These are phyloP conservation scores for Lepus timidus DNA, from an alignment of 2,113 vertebrate genomes.

Conservation along the genomic window DNA sequence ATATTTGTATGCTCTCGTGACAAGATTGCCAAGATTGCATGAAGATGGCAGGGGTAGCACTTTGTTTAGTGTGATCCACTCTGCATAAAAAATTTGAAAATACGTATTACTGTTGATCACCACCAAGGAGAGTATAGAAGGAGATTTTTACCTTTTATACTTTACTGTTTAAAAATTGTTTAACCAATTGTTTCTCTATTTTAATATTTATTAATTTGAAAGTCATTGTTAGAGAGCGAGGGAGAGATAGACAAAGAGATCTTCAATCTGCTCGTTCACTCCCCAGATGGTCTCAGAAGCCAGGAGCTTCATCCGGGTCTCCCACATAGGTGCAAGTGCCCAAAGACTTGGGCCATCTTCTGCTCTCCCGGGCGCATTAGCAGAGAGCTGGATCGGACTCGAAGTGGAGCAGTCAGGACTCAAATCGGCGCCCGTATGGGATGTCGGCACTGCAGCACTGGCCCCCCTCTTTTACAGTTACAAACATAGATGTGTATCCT, in stretches of 20 bases:
- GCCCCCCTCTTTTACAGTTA: constrained; percentile 20
- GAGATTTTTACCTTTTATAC: constrained; percentile 26
- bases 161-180: constrained; percentile 7
- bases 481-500: constrained; percentile 13
- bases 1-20: not conserved
- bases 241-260: too few species aligned
- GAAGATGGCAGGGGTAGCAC: not conserved
- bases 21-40: not conserved
- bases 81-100: not conserved
- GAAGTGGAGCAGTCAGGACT: too few species aligned
- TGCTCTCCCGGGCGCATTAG: too few species aligned
- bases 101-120: not conserved
- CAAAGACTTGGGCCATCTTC: too few species aligned
- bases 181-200: not conserved
- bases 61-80: not conserved
- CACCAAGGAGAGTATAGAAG: not conserved
- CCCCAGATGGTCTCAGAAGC: too few species aligned
- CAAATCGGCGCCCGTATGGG: too few species aligned
- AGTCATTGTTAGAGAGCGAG: too few species aligned
- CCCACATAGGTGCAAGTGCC: too few species aligned
- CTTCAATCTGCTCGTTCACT: too few species aligned
- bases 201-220: not conserved
- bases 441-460: too few species aligned
- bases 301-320: too few species aligned
- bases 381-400: too few species aligned